These are phyloP conservation scores for Dasyprocta punctata DNA, from an alignment of 2,113 vertebrate species.

Conservation along the genomic window DNA sequence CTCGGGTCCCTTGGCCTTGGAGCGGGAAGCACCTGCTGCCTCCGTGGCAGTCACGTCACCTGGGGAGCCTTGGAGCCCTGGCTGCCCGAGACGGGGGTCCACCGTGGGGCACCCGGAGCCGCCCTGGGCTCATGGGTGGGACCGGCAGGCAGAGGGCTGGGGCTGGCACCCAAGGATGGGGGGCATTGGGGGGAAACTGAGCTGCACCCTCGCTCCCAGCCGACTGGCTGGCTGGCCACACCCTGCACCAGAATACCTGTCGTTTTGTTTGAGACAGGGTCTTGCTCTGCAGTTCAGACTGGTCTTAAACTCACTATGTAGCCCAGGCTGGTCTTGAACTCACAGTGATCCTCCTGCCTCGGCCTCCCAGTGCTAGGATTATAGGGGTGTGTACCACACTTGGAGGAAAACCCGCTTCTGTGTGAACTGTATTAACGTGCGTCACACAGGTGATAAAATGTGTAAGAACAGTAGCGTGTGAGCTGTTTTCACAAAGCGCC, in stretches of 20 bases:
- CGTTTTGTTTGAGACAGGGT: too few relatives aligned
- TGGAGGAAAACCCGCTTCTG: neutral
- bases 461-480: neutral
- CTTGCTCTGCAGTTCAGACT: too few relatives aligned
- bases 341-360: neutral
- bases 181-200: too few relatives aligned
- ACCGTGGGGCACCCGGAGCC: too few relatives aligned
- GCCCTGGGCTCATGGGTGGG: too few relatives aligned
- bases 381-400: neutral
- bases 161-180: too few relatives aligned
- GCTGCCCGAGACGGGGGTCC: slow-evolving; percentile 55
- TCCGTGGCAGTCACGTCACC: slow-evolving; percentile 84
- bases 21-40: slow-evolving; percentile 86
- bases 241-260: too few relatives aligned
- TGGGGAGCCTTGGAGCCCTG: slow-evolving; percentile 93
- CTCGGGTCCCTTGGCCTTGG: slow-evolving; percentile 96
- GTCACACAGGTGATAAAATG: neutral
- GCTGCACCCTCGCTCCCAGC: too few relatives aligned
- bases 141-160: too few relatives aligned
- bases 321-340: too few relatives aligned
- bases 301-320: too few relatives aligned
- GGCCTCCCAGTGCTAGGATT: neutral
- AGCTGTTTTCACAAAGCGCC: neutral
- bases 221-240: too few relatives aligned
- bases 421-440: neutral